These are phyloP conservation scores for Atrina japonica DNA, from an alignment of 2,888 invertebrate genomes.

Conservation along the genomic window DNA sequence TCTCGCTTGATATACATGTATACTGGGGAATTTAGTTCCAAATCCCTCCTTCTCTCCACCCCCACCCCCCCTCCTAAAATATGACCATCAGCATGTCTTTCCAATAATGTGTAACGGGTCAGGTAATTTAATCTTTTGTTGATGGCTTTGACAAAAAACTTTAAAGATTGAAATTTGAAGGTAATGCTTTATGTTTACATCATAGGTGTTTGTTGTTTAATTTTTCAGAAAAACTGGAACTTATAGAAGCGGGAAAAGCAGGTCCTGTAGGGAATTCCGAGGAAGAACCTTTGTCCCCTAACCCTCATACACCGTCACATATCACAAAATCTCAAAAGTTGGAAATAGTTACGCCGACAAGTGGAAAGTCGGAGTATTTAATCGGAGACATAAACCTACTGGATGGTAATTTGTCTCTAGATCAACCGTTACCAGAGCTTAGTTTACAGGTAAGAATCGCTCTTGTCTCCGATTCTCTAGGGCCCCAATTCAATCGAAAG, in stretches of 20 bases:
- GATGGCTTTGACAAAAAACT: too few relatives aligned
- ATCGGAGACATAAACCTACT: constrained; percentile 19
- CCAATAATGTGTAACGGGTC: too few relatives aligned
- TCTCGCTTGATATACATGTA: too few relatives aligned
- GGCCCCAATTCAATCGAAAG: too few relatives aligned
- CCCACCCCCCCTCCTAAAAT: too few relatives aligned
- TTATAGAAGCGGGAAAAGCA: constrained; percentile 76
- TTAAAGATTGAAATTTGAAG: too few relatives aligned
- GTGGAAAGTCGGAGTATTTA: constrained; percentile 13
- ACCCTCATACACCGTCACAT: constrained; percentile 35
- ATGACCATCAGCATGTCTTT: too few relatives aligned
- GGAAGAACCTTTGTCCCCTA: constrained; percentile 45
- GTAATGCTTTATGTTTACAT: too few relatives aligned
- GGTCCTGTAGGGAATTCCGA: constrained; percentile 49
- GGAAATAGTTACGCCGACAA: not conserved
- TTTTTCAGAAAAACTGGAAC: constrained; percentile 74
- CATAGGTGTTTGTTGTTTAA: too few relatives aligned
- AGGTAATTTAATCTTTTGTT: too few relatives aligned
- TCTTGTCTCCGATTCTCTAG: not conserved
- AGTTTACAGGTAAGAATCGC: constrained; percentile 42
- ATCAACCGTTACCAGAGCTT: constrained; percentile 46
- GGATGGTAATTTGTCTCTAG: constrained; percentile 31
- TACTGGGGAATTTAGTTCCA: too few relatives aligned
- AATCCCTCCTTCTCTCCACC: too few relatives aligned
- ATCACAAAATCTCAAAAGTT: constrained; percentile 16